Evolutionary conservation across 1,140 invertebrate species (phyloP), one percentile per base, ranked within the genome.

Genomic region (Brachionus rotundiformis): DNA sequence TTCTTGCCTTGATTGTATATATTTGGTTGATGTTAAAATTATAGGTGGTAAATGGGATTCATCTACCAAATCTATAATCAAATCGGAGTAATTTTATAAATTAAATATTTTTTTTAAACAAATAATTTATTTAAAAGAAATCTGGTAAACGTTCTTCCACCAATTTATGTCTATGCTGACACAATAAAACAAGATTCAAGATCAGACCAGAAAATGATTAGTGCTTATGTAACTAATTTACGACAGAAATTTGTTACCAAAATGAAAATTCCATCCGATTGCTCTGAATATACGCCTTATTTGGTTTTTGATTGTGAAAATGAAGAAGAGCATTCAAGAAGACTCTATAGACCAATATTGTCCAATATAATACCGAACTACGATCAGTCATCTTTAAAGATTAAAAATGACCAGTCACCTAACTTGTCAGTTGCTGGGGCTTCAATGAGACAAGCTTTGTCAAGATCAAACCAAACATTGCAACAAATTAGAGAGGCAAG

Each of bases 321-420:
- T n/a, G 68, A 73, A 16, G 36, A 73, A 13, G 68, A 73, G 5
- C 39, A 47, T 25, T 44, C 68, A 7, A 73, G 68, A 44, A 41
- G 68, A 44, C n/a, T 73, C 11, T 73, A 44, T 44, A 73, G 68
- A n/a, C 68, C 68, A n/a, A 16, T 73, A 44, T 73, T 73, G 39
- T 44, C 68, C 13, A 73, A 73, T 44, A 33, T 73, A 27, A 44
- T 73, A 5, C 10, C 68, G 5, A 41, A 41, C 44, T 27, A 44
- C 29, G 19, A 11, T 11, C 36, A 41, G 25, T 41, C 36, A n/a
- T 73, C 36, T 0, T 23, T 41, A 8, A 41, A 41, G 10, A 44
- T 25, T 6, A 13, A 65, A 65, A 33, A 73, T 27, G 39, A 44
- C 11, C n/a, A 47, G 5, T 73, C 68, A 29, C 68, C 39, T 3